Conservation (phyloP, 2,113 vertebrate genomes). For the Melanerpes formicivorus region DNA sequence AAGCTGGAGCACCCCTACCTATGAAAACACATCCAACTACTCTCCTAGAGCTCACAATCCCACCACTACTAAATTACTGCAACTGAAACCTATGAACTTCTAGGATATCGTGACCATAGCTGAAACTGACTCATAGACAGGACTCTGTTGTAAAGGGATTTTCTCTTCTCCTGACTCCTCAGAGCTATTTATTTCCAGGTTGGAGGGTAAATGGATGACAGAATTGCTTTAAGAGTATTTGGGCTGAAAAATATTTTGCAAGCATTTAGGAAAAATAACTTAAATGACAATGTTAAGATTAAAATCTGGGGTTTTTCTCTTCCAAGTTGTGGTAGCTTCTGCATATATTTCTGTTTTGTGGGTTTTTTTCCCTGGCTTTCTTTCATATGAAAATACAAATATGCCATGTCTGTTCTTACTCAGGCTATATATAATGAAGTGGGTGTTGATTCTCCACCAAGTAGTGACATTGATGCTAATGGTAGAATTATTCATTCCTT, state of each 20-base stretch:
- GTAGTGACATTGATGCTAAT: neutral
- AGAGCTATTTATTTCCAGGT: neutral
- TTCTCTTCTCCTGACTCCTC: neutral
- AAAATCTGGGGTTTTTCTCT: neutral
- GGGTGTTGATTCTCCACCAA: neutral
- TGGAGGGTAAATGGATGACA: neutral
- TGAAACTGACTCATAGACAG: neutral
- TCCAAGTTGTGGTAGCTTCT: neutral
- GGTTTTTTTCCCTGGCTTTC: neutral
- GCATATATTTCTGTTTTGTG: neutral
- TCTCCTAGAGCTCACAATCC: too few species aligned
- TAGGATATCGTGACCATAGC: neutral
- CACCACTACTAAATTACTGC: too few species aligned
- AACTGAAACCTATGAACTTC: too few species aligned
- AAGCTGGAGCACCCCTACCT: too few species aligned
- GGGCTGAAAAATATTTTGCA: neutral
- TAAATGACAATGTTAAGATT: neutral
- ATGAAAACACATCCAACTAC: too few species aligned
- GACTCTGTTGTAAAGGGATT: neutral
- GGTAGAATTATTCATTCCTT: neutral
- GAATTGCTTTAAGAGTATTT: neutral
- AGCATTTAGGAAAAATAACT: neutral
- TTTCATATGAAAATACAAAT: neutral
- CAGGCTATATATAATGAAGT: neutral
- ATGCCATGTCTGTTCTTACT: neutral